Conservation (phyloP, 2,797 vertebrate genomes). For the Sebastolobus alascanus region DNA sequence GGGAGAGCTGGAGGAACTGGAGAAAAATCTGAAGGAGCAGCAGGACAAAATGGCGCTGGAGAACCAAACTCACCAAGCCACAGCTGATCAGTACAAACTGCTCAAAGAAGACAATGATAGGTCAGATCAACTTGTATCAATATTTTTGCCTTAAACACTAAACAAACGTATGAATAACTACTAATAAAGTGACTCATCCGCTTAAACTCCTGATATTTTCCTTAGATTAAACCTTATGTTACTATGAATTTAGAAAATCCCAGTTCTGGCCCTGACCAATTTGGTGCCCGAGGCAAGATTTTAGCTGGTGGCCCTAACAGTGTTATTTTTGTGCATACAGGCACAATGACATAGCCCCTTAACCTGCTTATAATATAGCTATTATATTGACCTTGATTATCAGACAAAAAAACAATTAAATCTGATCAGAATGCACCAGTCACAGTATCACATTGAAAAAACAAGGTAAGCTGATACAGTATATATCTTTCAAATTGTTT, state of each 20-base stretch:
- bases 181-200: neutral
- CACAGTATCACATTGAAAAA: too few relatives aligned
- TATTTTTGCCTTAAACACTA: neutral
- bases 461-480: too few relatives aligned
- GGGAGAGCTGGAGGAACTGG: slow-evolving; percentile 93
- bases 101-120: slow-evolving; percentile 92
- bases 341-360: too few relatives aligned
- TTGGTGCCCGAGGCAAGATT: too few relatives aligned
- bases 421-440: too few relatives aligned
- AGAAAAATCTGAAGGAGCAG: slow-evolving; percentile 92
- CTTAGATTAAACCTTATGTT: neutral
- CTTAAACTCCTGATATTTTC: neutral
- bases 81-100: slow-evolving; percentile 90
- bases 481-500: too few relatives aligned
- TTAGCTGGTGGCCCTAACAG: too few relatives aligned
- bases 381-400: too few relatives aligned
- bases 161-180: neutral
- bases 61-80: slow-evolving; percentile 89
- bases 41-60: slow-evolving; percentile 95
- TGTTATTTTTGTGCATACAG: too few relatives aligned
- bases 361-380: too few relatives aligned
- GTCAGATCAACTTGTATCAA: slow-evolving; percentile 73
- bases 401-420: too few relatives aligned
- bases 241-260: neutral
- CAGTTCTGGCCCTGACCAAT: too few relatives aligned